Evolutionary conservation across 2,888 invertebrate genomes (phyloP).

Genomic region (Elegia similella): DNA sequence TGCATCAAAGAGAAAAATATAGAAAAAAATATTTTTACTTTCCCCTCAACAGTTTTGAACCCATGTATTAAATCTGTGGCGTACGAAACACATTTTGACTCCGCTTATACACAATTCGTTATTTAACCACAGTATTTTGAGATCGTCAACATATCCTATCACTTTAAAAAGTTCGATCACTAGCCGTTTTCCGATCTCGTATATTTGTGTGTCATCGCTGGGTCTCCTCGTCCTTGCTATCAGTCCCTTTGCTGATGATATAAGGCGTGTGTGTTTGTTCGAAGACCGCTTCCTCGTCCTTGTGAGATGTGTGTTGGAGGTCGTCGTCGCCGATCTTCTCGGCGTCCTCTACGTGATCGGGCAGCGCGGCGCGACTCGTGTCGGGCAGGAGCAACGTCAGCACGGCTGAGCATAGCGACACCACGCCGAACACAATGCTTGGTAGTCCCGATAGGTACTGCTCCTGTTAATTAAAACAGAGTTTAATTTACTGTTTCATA

Average conservation of each 20-base stretch:
- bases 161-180: neutral
- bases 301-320: constrained; percentile 8
- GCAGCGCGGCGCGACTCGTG: constrained; percentile 54
- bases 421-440: constrained; percentile 59
- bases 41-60: too few relatives aligned
- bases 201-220: neutral
- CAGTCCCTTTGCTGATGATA: neutral
- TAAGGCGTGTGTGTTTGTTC: neutral
- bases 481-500: too few relatives aligned
- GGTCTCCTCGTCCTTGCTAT: neutral
- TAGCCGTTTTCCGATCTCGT: neutral
- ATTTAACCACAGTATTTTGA: neutral
- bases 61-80: too few relatives aligned
- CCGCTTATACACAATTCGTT: too few relatives aligned
- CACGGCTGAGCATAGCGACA: constrained; percentile 57
- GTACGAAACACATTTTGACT: too few relatives aligned
- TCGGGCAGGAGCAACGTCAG: constrained; percentile 64
- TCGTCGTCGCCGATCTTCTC: constrained; percentile 46
- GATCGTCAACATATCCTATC: neutral
- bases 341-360: constrained; percentile 57
- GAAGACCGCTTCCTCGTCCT: constrained; percentile 30
- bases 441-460: constrained; percentile 61
- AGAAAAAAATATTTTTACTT: too few relatives aligned
- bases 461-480: constrained; percentile 40
- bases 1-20: too few relatives aligned